These are phyloP conservation scores for Campopleginae sp. DNA, from an alignment of 2,888 invertebrate species.

Conservation along the genomic window DNA sequence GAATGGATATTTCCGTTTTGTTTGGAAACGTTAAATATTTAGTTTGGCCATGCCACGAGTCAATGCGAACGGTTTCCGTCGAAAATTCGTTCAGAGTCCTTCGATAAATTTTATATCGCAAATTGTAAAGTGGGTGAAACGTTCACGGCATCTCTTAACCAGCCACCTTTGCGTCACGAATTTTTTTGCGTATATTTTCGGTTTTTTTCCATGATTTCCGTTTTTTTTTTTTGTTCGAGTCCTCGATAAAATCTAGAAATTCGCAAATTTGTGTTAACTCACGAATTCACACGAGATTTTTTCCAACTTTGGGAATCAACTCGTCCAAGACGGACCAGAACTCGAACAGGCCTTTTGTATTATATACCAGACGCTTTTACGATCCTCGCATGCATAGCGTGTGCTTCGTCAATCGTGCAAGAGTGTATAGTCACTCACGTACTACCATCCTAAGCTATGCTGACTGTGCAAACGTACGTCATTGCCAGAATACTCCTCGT, in stretches of 20 bases:
- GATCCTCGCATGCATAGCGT: neutral
- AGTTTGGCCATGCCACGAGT: neutral
- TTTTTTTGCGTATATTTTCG: neutral
- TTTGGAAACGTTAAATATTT: neutral
- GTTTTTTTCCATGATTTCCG: too few relatives aligned
- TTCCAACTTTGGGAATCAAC: neutral
- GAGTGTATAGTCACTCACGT: constrained; percentile 4
- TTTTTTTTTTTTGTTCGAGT: neutral
- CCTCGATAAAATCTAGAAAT: neutral
- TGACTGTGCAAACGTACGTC: constrained; percentile 33
- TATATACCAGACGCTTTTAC: neutral
- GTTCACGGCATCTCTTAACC: neutral
- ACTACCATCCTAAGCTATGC: constrained; percentile 34
- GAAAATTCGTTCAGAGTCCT: neutral
- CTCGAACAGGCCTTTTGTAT: neutral
- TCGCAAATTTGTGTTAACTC: neutral
- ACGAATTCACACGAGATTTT: neutral
- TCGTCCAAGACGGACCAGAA: neutral
- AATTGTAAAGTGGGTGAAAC: neutral
- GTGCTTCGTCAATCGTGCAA: neutral
- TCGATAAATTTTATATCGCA: neutral
- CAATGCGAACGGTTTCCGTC: neutral
- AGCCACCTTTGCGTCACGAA: neutral
- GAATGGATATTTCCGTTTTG: neutral
- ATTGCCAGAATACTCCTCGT: neutral